Evolutionary conservation across 2,797 vertebrate genomes (phyloP).

Genomic region (Cynopterus sphinx): DNA sequence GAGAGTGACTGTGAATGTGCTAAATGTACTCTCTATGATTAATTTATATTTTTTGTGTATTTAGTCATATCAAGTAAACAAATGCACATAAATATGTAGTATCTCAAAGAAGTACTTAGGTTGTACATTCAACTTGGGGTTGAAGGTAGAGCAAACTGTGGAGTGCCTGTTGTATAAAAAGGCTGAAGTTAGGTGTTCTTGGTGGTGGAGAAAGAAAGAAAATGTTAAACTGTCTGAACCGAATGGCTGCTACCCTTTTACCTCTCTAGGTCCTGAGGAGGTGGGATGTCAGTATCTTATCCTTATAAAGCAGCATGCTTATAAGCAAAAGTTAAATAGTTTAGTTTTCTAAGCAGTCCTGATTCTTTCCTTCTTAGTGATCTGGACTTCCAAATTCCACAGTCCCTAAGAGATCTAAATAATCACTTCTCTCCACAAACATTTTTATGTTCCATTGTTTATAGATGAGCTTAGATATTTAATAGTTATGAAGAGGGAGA

Average conservation of each 20-base stretch:
- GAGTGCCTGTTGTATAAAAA: not conserved
- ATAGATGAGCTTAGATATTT: not conserved
- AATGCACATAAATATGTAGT: not conserved
- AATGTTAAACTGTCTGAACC: not conserved
- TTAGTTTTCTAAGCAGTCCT: conserved; percentile 7
- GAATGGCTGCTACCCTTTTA: not conserved
- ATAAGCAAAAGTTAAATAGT: not conserved
- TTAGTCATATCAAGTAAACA: not conserved
- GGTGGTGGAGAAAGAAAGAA: not conserved
- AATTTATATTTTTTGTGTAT: not conserved
- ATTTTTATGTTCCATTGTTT: not conserved
- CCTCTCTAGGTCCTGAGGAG: not conserved
- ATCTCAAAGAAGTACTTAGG: not conserved
- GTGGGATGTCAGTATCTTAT: not conserved
- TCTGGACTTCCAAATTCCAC: not conserved
- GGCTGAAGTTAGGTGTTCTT: not conserved
- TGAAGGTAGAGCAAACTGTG: not conserved
- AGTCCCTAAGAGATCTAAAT: not conserved
- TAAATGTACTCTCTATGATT: not conserved
- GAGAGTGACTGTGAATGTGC: not conserved
- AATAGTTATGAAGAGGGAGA: not conserved
- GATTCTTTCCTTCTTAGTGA: not conserved
- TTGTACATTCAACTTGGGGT: not conserved
- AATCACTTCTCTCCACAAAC: not conserved
- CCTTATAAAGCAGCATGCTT: not conserved